Evolutionary conservation across 2,797 vertebrate genomes (phyloP).

Genomic region (Carapus acus): DNA sequence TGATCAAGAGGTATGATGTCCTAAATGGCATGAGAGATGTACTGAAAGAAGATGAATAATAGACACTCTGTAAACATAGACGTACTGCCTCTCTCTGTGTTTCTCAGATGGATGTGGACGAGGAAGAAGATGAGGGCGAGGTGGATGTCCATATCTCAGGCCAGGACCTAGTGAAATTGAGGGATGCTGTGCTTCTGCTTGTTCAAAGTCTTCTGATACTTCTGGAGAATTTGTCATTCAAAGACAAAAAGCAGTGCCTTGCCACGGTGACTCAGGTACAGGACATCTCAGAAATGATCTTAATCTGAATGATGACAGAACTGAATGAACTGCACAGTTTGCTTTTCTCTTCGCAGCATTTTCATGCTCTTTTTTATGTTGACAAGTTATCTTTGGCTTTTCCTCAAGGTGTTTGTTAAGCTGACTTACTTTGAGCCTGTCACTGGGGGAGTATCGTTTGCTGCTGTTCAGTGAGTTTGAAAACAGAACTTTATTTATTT

Average conservation of each 20-base stretch:
- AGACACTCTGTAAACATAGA: not conserved
- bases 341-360: no score
- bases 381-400: conserved; percentile 14
- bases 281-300: no score
- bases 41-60: no score
- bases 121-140: conserved; percentile 73
- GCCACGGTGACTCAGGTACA: conserved; percentile 77
- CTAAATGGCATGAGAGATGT: no score
- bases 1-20: conserved; percentile 51
- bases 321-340: no score
- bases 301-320: no score
- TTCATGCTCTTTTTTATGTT: not conserved
- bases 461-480: conserved; percentile 70
- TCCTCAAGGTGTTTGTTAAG: conserved; percentile 77
- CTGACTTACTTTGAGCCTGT: conserved; percentile 82
- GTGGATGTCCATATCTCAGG: conserved; percentile 72
- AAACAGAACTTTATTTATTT: no score
- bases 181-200: conserved; percentile 72
- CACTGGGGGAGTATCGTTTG: conserved; percentile 60
- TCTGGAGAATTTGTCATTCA: conserved; percentile 79
- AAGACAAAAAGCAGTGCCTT: conserved; percentile 76
- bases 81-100: not conserved
- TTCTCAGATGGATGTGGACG: conserved; percentile 61
- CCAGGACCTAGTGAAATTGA: conserved; percentile 74
- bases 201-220: conserved; percentile 81